A percentile compares a stretch with the other conserved stretches of the same genome.
Evolutionary conservation across 2,113 vertebrate genomes (phyloP).

Genomic region (Colaptes auratus): DNA sequence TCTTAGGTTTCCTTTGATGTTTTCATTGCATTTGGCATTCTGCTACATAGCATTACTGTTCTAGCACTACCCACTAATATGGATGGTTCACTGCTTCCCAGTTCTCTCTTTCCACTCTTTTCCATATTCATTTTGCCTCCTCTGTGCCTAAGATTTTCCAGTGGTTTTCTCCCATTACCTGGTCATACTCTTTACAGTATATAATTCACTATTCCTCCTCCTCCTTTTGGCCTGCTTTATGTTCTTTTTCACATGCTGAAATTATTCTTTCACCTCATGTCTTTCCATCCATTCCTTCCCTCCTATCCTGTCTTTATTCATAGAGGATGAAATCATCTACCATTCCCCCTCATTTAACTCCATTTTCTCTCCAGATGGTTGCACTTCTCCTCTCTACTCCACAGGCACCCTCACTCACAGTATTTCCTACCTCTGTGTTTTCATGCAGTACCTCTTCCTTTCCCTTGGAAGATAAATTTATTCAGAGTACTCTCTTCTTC

Average conservation of each 20-base stretch:
- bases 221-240: not conserved
- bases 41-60: not conserved
- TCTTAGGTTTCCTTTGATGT: not conserved
- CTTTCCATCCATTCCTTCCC: not conserved
- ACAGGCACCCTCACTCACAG: not conserved
- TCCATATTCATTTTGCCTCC: not conserved
- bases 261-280: not conserved
- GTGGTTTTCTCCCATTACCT: not conserved
- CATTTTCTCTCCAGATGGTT: not conserved
- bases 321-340: not conserved
- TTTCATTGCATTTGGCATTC: not conserved
- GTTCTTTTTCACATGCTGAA: not conserved
- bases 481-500: not conserved
- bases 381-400: not conserved
- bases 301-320: not conserved
- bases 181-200: not conserved
- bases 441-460: not conserved
- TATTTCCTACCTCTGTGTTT: not conserved
- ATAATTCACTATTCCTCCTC: conserved; percentile 8
- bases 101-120: not conserved
- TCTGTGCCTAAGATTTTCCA: conserved; percentile 1
- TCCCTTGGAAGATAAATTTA: not conserved
- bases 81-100: not conserved
- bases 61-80: not conserved
- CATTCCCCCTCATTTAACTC: not conserved